phyloP scores from a whole-genome alignment of 2,113 vertebrate genomes.

The Rana temporaria region DNA sequence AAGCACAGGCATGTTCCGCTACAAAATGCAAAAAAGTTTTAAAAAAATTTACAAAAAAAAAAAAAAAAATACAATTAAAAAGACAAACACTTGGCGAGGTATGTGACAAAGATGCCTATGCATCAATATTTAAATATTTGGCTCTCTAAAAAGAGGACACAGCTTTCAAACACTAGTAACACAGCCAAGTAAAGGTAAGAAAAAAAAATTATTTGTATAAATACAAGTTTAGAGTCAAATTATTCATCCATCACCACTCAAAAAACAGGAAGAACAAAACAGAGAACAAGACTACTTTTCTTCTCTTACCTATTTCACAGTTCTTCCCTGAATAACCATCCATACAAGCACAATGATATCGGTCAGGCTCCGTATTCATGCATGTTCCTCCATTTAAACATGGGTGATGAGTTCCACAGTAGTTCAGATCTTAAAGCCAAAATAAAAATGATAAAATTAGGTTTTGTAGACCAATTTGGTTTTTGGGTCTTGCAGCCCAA shows the following conservation, averaged over 20 bases:
- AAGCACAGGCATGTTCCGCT: conserved; percentile 94
- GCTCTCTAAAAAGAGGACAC: no score
- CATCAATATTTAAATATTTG: no score
- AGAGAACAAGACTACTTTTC: background rate
- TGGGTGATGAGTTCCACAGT: conserved; percentile 92
- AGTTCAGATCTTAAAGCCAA: conserved; percentile 86
- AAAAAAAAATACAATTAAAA: background rate
- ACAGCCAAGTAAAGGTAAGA: no score
- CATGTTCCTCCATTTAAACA: conserved; percentile 92
- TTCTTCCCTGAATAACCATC: conserved; percentile 92
- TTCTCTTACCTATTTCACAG: conserved; percentile 86
- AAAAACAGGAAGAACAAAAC: background rate
- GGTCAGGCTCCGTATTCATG: conserved; percentile 90
- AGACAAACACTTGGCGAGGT: no score
- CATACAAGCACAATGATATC: conserved; percentile 88
- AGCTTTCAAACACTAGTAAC: no score
- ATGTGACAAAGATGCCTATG: no score
- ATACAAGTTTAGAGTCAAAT: no score
- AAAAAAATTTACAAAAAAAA: no score
- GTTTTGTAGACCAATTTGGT: no score
- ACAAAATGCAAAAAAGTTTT: conserved; percentile 48
- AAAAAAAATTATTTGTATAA: no score
- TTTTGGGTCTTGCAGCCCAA: no score
- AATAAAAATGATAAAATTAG: background rate
- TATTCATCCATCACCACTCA: no score